Evolutionary conservation across 2,113 vertebrate genomes (phyloP), one percentile per base, ranked within the genome.

Genomic region (Chitala chitala): DNA sequence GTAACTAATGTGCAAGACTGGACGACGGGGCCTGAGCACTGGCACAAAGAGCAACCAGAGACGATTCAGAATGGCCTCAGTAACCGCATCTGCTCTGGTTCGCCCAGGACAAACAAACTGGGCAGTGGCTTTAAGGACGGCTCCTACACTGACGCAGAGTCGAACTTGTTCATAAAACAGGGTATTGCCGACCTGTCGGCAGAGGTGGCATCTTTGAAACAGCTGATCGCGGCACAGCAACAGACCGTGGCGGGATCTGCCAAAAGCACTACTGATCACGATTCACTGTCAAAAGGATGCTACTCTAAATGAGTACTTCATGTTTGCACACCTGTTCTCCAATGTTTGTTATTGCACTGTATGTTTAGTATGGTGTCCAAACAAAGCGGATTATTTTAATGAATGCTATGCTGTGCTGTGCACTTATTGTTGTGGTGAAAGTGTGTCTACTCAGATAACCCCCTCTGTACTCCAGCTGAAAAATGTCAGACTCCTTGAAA

Each of bases 271-370:
- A 82, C 86, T 90, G 88, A 81, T 74, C 80, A 77, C 74, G 79
- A 87, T 86, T 77, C 86, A 74, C 75, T 82, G 31, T 85, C 80
- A 71, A 86, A 84, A 84, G 75, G 83, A 83, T 81, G 87, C 83
- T 83, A 78, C 81, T 89, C 83, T 84, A 87, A 88, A 84, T 92
- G 75, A 92, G 86, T 85, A 81, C 77, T 80, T 69, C 88, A 74
- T 79, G 74, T 92, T 91, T 92, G 91, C 91, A 90, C 85, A 84
- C 87, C 84, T 83, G 82, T 74, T 87, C 77, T 89, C 86, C 92
- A 93, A 92, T 89, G 89, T 86, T 92, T 90, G 90, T 87, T 85
- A 88, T 90, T 93, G 92, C 94, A 95, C 93, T 94, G 91, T 94
- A 91, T 84, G 71, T 87, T 89, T 88, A 82, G 86, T 88, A 86